Conservation (phyloP, 2,888 invertebrate species). For the Dicranocentrus wangi region DNA sequence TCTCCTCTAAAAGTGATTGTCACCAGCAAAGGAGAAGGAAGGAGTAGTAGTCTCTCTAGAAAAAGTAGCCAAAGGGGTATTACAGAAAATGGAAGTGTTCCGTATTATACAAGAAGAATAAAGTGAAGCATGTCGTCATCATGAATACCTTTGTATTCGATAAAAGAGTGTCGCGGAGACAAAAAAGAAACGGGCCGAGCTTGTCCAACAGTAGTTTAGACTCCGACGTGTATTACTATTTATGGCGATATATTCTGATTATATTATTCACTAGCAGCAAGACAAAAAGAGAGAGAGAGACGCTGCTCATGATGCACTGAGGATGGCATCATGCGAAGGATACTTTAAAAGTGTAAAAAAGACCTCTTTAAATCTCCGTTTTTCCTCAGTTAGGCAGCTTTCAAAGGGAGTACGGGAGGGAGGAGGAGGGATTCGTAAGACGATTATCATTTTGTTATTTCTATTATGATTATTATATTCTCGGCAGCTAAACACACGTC, state of each 20-base stretch:
- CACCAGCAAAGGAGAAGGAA: background rate
- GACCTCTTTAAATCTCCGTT: too few species aligned
- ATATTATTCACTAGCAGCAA: background rate
- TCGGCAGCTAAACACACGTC: too few species aligned
- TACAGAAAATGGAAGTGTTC: too few species aligned
- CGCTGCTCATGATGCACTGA: too few species aligned
- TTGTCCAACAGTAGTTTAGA: background rate
- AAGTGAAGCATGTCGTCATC: background rate
- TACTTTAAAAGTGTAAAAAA: conserved; percentile 12
- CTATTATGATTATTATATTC: conserved; percentile 13
- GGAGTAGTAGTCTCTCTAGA: too few species aligned
- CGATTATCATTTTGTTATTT: conserved; percentile 33
- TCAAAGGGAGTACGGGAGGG: background rate
- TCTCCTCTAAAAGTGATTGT: conserved; percentile 12
- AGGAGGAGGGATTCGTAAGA: conserved; percentile 11
- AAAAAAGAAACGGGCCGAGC: background rate
- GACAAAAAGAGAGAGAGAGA: background rate
- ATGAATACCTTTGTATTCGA: conserved; percentile 4
- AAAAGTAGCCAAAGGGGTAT: too few species aligned
- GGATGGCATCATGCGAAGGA: background rate
- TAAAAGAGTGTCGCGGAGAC: background rate
- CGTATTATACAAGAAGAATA: too few species aligned
- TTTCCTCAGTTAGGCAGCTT: background rate
- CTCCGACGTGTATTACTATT: background rate
- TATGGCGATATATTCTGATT: background rate